These are phyloP conservation scores for Cyprinodon diabolis DNA, from an alignment of 2,797 vertebrate species.

Conservation along the genomic window DNA sequence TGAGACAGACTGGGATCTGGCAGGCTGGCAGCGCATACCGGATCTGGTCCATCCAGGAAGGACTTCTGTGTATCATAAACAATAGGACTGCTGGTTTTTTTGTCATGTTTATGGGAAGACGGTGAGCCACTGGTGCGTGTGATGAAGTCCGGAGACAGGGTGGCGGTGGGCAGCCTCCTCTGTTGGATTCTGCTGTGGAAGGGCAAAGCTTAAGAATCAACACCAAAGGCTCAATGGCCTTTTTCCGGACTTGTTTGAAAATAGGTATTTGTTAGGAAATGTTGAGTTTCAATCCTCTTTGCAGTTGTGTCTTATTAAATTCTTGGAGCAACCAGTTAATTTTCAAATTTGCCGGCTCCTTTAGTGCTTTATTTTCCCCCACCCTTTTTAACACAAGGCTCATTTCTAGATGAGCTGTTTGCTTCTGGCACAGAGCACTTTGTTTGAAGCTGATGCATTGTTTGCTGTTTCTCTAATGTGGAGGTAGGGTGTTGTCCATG, in stretches of 20 bases:
- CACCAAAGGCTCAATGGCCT: conserved; percentile 11
- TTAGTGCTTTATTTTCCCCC: conserved; percentile 22
- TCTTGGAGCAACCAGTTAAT: conserved; percentile 4
- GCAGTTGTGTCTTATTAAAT: conserved; percentile 3
- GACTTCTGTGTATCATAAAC: conserved; percentile 69
- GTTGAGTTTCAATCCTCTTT: conserved; percentile 12
- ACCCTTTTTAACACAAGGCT: conserved; percentile 15
- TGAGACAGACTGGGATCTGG: conserved; percentile 45
- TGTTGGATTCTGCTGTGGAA: conserved; percentile 37
- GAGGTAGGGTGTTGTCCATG: conserved; percentile 1
- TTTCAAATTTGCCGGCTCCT: conserved; percentile 33
- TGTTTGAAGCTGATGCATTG: conserved; percentile 8
- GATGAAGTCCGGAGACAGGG: conserved; percentile 27
- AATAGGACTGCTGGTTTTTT: conserved; percentile 66
- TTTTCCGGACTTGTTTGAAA: not conserved
- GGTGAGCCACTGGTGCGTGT: conserved; percentile 40
- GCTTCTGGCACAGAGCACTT: not conserved
- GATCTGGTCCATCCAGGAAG: conserved; percentile 75
- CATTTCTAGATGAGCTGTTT: conserved; percentile 6
- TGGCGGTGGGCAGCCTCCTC: conserved; percentile 13
- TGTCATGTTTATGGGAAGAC: conserved; percentile 64
- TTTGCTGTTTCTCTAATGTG: conserved; percentile 25
- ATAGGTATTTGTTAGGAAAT: conserved; percentile 3
- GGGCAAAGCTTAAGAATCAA: conserved; percentile 36
- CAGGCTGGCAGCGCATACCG: conserved; percentile 55